Evolutionary conservation across 2,113 vertebrate genomes (phyloP).

Genomic region (Ammospiza nelsoni): DNA sequence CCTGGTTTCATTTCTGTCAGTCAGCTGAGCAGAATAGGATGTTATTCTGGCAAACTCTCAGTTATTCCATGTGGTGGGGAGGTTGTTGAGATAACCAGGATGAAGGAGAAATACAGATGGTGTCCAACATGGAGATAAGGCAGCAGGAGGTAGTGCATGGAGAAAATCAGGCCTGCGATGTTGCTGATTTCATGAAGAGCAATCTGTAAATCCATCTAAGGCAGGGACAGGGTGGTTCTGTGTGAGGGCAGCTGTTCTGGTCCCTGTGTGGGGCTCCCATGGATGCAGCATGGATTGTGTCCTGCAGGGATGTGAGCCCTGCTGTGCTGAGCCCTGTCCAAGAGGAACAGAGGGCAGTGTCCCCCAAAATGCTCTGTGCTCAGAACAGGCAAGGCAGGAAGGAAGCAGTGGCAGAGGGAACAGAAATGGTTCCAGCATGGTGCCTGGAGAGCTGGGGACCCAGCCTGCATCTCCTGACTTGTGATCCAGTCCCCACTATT

Average conservation of each 20-base stretch:
- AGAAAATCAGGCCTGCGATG: background rate
- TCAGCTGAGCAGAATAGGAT: background rate
- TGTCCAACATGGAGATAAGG: background rate
- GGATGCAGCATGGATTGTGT: background rate
- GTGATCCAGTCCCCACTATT: background rate
- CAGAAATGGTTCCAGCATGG: background rate
- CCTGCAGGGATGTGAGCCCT: background rate
- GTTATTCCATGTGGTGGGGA: background rate
- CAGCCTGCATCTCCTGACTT: background rate
- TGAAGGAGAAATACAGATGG: background rate
- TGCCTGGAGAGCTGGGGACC: background rate
- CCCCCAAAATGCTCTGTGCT: background rate
- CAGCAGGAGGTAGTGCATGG: background rate
- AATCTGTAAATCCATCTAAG: background rate
- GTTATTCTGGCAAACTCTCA: background rate
- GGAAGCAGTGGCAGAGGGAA: background rate
- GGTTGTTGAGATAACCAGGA: background rate
- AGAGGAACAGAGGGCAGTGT: background rate
- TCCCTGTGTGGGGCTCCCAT: background rate
- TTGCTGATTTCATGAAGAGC: background rate
- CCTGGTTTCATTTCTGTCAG: background rate
- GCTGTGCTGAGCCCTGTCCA: background rate
- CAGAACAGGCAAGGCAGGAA: background rate
- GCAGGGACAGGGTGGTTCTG: background rate
- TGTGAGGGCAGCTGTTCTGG: background rate